Percentiles rank a stretch among this genome's conserved stretches.
Conservation (phyloP, 2,797 vertebrate species). For the Jordanella pulchra region DNA sequence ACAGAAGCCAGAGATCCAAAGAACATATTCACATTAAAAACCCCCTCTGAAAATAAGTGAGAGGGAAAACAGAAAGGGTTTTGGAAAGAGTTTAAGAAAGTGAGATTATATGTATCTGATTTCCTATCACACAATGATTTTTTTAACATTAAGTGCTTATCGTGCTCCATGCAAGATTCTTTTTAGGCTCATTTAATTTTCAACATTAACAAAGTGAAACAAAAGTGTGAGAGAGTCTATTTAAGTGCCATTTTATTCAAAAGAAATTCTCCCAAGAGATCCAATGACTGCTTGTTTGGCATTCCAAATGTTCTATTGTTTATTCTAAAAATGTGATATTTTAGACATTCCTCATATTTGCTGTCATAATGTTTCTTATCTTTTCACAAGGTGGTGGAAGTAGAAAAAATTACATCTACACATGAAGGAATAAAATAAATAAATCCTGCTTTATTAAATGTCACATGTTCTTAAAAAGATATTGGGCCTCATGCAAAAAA, state of each 20-base stretch:
- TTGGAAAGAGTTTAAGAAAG: slow-evolving; percentile 26
- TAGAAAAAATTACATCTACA: not conserved
- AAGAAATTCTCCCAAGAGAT: slow-evolving; percentile 24
- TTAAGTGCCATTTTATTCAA: slow-evolving; percentile 40
- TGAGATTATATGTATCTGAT: slow-evolving; percentile 29
- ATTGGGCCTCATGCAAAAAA: too few relatives aligned
- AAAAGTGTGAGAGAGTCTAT: slow-evolving; percentile 23
- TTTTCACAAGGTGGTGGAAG: not conserved
- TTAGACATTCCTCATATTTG: slow-evolving; percentile 40
- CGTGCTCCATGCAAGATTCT: too few relatives aligned
- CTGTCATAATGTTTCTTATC: not conserved
- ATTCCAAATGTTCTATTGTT: slow-evolving; percentile 46
- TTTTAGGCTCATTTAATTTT: too few relatives aligned
- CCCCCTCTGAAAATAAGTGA: slow-evolving; percentile 29
- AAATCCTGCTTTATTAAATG: too few relatives aligned
- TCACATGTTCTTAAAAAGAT: too few relatives aligned
- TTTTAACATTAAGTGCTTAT: slow-evolving; percentile 44
- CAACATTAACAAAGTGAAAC: slow-evolving; percentile 16
- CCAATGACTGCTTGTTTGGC: slow-evolving; percentile 11
- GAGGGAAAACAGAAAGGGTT: slow-evolving; percentile 6
- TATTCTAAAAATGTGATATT: slow-evolving; percentile 23
- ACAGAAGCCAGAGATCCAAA: slow-evolving; percentile 43
- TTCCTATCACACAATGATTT: slow-evolving; percentile 43
- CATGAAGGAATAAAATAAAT: not conserved
- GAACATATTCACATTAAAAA: slow-evolving; percentile 68